These are phyloP conservation scores for Sympetrum striolatum DNA, from an alignment of 2,888 invertebrate species.

Conservation along the genomic window DNA sequence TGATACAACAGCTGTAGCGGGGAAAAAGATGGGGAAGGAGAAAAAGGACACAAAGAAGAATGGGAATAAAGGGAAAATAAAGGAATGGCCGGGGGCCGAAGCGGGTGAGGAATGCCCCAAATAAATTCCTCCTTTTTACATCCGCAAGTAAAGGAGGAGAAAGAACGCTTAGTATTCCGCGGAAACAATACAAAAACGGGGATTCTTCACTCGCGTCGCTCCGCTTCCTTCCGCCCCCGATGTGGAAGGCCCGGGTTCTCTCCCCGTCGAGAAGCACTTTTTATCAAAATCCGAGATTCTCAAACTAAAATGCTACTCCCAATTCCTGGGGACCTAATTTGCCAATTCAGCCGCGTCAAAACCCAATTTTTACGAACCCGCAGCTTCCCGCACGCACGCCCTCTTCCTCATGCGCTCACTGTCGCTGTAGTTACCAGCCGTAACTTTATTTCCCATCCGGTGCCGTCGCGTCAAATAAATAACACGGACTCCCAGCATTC, in stretches of 20 bases:
- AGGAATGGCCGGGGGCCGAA: neutral
- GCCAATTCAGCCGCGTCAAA: slow-evolving; percentile 16
- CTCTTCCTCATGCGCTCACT: neutral
- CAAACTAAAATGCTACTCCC: neutral
- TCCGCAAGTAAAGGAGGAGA: neutral
- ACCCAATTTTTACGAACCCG: slow-evolving; percentile 11
- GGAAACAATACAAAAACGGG: neutral
- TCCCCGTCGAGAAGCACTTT: neutral
- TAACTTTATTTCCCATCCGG: slow-evolving; percentile 16
- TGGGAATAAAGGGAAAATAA: neutral
- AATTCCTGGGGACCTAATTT: slow-evolving; percentile 1
- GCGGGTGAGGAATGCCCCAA: neutral
- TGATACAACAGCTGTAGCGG: neutral
- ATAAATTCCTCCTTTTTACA: neutral
- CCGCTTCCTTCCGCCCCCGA: neutral
- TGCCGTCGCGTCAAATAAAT: neutral
- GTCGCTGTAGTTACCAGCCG: neutral
- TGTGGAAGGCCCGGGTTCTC: neutral
- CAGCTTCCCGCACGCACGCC: neutral
- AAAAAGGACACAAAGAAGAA: neutral
- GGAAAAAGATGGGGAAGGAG: neutral
- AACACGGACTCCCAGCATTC: slow-evolving; percentile 46
- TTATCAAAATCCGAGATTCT: neutral
- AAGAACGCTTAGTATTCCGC: neutral
- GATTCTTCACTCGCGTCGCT: neutral